Evolutionary conservation across 2,888 invertebrate genomes (phyloP), one percentile per base, ranked within the genome.

Genomic region (Bembecia ichneumoniformis): DNA sequence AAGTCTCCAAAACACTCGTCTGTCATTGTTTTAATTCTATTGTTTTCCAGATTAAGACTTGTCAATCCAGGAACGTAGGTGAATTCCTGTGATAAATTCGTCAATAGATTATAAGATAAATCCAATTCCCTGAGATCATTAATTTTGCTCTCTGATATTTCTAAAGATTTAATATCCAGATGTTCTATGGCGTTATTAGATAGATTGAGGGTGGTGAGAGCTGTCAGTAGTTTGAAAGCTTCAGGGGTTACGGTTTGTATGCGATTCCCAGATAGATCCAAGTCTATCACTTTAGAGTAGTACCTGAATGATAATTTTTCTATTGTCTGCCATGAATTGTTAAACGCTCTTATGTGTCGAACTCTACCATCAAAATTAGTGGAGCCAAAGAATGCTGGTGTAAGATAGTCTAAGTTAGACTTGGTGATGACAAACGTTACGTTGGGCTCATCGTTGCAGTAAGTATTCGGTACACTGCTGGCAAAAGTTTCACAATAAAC

Each of bases 331-430:
- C 82, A 84, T 1, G 47, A 50, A 52, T 78, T 82, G 20, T 56
- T 50, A 1, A 47, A 14, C 0, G 68, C 76, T 51, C 54, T 60
- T 9, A 86, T 63, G 48, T 52, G 57, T 36, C 72, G 67, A n/a
- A 86, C 81, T 51, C 74, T 63, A 1, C 65, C 58, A 51, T 84
- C 84, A 15, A 84, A 86, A 54, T 84, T 84, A 0, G 84, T 86
- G 3, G 77, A 51, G 2, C 76, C 68, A 46, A 86, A 86, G 57
- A 74, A 81, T 1, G 66, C 66, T 0, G 68, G 51, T 0, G 66
- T 68, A 0, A 84, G 55, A 0, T 51, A 53, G 0, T 58, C 55
- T 1, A 51, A 5, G 0, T n/a, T 49, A 0, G 80, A 72, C 7
- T 62, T 53, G 0, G 52, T 56, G 3, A 84, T 67, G 48, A 66